A percentile compares a stretch with the other conserved stretches of the same genome.
Conservation (phyloP, 2,888 invertebrate species). For the Gnatocerus cornutus region DNA sequence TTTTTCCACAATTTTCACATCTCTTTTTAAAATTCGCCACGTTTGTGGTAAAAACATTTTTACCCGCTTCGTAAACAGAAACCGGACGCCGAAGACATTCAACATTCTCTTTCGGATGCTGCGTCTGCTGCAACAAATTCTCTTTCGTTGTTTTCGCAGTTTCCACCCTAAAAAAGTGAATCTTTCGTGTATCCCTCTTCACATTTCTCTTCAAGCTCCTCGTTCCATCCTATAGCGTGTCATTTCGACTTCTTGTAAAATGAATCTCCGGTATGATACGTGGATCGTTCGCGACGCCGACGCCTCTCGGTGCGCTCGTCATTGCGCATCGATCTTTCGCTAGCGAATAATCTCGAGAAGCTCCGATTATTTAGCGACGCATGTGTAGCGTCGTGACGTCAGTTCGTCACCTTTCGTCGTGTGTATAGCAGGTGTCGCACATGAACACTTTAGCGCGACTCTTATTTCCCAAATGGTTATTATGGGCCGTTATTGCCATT, state of each 20-base stretch:
- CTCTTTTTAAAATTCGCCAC: too few species aligned
- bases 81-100: too few species aligned
- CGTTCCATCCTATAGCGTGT: too few species aligned
- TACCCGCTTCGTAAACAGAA: too few species aligned
- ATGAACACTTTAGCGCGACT: slow-evolving; percentile 30
- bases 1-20: too few species aligned
- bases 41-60: too few species aligned
- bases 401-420: slow-evolving; percentile 54
- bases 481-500: slow-evolving; percentile 40
- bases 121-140: too few species aligned
- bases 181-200: too few species aligned
- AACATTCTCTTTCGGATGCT: too few species aligned
- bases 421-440: slow-evolving; percentile 52
- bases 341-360: slow-evolving; percentile 57
- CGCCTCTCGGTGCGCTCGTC: slow-evolving; percentile 57
- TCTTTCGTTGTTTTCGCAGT: too few species aligned
- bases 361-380: slow-evolving; percentile 53
- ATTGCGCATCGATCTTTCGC: slow-evolving; percentile 62
- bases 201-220: too few species aligned
- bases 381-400: slow-evolving; percentile 55
- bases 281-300: slow-evolving; percentile 51
- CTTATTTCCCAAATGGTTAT: slow-evolving; percentile 34
- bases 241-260: neutral
- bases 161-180: too few species aligned
- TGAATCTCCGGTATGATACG: slow-evolving; percentile 44